These are phyloP conservation scores for Oscarella lobularis DNA, from an alignment of 37 sponge, comb jelly and placozoan species.

Conservation along the genomic window DNA sequence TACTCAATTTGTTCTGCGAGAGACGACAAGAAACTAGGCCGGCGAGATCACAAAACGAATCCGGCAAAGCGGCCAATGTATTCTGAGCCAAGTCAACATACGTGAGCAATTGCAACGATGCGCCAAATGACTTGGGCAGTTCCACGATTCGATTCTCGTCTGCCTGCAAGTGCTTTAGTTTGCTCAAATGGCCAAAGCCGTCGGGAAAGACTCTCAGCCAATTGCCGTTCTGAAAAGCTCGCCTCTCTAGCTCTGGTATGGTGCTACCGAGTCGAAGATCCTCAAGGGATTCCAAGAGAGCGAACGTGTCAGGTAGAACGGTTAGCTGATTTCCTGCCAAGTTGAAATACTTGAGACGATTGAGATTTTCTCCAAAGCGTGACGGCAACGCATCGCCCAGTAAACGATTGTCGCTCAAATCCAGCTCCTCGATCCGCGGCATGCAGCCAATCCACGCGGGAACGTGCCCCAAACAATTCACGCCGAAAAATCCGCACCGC, in stretches of 20 bases:
- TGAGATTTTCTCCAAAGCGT: not conserved
- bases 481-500: not conserved
- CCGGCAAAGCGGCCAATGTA: not conserved
- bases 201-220: not conserved
- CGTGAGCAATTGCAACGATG: not conserved
- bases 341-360: not conserved
- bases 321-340: not conserved
- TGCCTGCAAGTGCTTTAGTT: not conserved
- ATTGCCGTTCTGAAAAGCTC: constrained; percentile 1
- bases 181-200: not conserved
- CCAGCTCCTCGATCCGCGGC: not conserved
- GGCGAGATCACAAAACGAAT: not conserved
- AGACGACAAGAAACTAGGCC: not conserved
- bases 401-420: not conserved
- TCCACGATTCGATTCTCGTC: not conserved
- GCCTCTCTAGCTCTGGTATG: not conserved
- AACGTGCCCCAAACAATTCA: not conserved
- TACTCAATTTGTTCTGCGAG: not conserved
- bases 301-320: not conserved
- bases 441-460: not conserved
- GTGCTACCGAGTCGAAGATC: not conserved
- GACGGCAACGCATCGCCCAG: not conserved
- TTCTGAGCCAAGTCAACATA: not conserved
- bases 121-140: constrained; percentile 2
- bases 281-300: not conserved